Percentiles rank a stretch among this genome's conserved stretches.
These are phyloP conservation scores for Luperina testacea DNA, from an alignment of 2,888 invertebrate genomes.

Conservation along the genomic window DNA sequence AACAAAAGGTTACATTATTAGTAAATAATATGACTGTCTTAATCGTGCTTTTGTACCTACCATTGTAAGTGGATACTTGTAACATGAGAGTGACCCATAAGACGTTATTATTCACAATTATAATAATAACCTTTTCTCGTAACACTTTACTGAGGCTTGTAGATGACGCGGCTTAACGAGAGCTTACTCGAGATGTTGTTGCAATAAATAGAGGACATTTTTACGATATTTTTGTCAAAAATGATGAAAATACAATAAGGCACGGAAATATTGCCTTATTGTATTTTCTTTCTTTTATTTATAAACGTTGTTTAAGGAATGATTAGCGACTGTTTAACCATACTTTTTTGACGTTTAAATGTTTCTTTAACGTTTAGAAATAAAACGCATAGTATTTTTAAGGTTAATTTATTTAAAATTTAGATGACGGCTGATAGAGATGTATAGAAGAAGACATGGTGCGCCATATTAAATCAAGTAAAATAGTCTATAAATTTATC, in stretches of 20 bases:
- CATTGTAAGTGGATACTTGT: constrained; percentile 65
- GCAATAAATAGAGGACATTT: neutral
- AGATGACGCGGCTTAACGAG: constrained; percentile 23
- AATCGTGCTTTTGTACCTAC: constrained; percentile 69
- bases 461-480: neutral
- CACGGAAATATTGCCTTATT: too few species aligned
- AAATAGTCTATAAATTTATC: neutral
- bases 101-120: constrained; percentile 63
- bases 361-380: too few species aligned
- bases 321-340: too few species aligned
- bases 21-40: constrained; percentile 49
- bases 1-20: constrained; percentile 20
- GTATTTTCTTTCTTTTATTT: too few species aligned
- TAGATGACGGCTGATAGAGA: neutral
- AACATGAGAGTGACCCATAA: constrained; percentile 69
- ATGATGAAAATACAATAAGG: neutral
- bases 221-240: neutral
- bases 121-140: constrained; percentile 62
- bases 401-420: neutral
- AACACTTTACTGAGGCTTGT: constrained; percentile 59
- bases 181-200: constrained; percentile 11
- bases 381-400: neutral
- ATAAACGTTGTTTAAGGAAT: too few species aligned
- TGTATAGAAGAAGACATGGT: neutral
- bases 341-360: too few species aligned